phyloP scores from a whole-genome alignment of 2,113 vertebrate genomes.

The Crocuta crocuta region DNA sequence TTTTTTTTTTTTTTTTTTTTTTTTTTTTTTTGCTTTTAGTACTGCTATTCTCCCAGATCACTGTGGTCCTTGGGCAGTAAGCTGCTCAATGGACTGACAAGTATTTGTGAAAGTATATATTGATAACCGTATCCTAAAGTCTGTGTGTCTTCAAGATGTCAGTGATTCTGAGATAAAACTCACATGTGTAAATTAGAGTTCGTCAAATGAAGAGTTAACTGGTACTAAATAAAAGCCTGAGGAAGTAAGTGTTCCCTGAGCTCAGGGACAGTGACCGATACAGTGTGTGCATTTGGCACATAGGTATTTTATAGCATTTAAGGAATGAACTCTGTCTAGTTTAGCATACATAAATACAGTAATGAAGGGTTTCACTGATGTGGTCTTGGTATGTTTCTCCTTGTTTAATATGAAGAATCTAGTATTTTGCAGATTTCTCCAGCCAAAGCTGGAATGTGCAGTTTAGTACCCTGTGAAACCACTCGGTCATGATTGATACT shows the following conservation, averaged over 20 bases:
- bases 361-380: neutral
- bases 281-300: neutral
- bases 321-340: neutral
- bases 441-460: slow-evolving; percentile 18
- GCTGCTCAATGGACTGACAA: neutral
- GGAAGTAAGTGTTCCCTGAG: neutral
- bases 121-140: neutral
- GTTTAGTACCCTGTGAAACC: slow-evolving; percentile 19
- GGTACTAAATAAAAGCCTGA: neutral
- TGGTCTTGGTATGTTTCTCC: neutral
- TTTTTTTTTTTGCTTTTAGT: neutral
- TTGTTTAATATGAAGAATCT: slow-evolving; percentile 10
- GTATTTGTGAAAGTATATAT: neutral
- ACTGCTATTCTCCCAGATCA: neutral
- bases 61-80: neutral
- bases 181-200: neutral
- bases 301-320: neutral
- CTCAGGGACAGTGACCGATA: neutral
- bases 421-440: slow-evolving; percentile 14
- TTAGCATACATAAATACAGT: neutral
- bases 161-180: neutral
- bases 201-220: neutral
- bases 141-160: neutral
- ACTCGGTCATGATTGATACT: neutral
- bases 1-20: too few species aligned